Conservation (phyloP, 2,797 vertebrate species). For the Tenualosa ilisha region DNA sequence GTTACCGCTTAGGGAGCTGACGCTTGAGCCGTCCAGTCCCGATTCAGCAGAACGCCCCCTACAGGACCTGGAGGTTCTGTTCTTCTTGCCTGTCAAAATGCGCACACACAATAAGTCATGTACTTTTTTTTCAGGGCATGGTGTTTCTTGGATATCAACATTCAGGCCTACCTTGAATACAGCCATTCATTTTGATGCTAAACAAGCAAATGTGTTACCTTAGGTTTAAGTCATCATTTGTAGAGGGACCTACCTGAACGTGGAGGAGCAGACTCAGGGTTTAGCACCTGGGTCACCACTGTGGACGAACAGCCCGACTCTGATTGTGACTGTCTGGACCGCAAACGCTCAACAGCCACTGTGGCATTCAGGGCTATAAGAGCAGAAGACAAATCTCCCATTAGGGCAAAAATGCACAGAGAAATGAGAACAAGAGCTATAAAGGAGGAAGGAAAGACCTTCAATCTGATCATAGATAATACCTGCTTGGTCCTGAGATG, state of each 20-base stretch:
- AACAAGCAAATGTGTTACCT: background rate
- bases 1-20: slow-evolving; percentile 61
- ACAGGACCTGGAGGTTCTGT: slow-evolving; percentile 52
- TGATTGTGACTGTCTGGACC: slow-evolving; percentile 62
- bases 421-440: background rate
- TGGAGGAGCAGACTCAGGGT: slow-evolving; percentile 62
- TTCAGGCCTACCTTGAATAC: background rate
- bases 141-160: background rate
- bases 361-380: slow-evolving; percentile 84
- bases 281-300: slow-evolving; percentile 78
- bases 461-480: background rate
- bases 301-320: slow-evolving; percentile 56
- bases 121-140: background rate
- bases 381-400: background rate
- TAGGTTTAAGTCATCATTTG: background rate
- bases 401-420: background rate
- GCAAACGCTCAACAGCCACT: slow-evolving; percentile 72
- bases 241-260: slow-evolving; percentile 57
- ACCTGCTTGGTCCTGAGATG: slow-evolving; percentile 70
- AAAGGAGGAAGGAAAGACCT: background rate
- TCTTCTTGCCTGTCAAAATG: slow-evolving; percentile 59
- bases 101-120: background rate
- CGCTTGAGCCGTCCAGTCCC: slow-evolving; percentile 60
- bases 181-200: background rate
- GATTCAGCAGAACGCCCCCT: slow-evolving; percentile 66